Base-by-base conservation (phyloP, 2,888 invertebrate genomes). In the Harpagoxenus sublaevis region DNA sequence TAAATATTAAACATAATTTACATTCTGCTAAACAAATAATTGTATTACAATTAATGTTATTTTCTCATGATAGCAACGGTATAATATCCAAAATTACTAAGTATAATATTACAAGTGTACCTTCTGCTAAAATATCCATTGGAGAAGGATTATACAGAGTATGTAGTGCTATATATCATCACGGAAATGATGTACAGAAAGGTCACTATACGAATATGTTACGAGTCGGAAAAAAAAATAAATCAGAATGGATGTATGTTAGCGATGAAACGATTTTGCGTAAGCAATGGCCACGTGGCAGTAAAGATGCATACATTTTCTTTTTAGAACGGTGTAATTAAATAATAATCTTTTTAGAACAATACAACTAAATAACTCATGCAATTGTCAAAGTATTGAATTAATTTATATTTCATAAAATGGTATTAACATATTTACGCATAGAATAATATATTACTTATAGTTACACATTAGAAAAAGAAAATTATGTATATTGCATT, bases 151-250 rank as follows among this genome's bases (percentile, higher is more conserved):
- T 57, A 28, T 57, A 57, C 12, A 57, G 12, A 57, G 28, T 28
- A 15, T 28, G 57, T 15, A 57, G 57, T 28, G 57, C 57, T 28
- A 57, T 57, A 57, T 57, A 12, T 28, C 28, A 57, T 57, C 10
- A 57, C 6, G 57, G 57, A 12, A 57, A 57, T 57, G 12, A 28
- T 57, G 23, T 57, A 57, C 12, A 28, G 4, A 28, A 10, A 57
- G 57, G 12, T 57, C 57, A 57, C 23, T 57, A 57, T n/a, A 57
- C 57, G 12, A 57, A 57, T n/a, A 57, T 57, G 12, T 57, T 57
- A 28, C 28, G 28, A 57, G 28, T 28, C 28, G 4, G 28, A 28
- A 57, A 57, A 57, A 57, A 2, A 28, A 57, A 57, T 28, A 57
- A 57, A 57, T 57, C 28, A 12, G 28, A 57, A 57, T 57, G 57